Base-by-base conservation (phyloP, 2,113 vertebrate species). In the Xiphophorus maculatus region DNA sequence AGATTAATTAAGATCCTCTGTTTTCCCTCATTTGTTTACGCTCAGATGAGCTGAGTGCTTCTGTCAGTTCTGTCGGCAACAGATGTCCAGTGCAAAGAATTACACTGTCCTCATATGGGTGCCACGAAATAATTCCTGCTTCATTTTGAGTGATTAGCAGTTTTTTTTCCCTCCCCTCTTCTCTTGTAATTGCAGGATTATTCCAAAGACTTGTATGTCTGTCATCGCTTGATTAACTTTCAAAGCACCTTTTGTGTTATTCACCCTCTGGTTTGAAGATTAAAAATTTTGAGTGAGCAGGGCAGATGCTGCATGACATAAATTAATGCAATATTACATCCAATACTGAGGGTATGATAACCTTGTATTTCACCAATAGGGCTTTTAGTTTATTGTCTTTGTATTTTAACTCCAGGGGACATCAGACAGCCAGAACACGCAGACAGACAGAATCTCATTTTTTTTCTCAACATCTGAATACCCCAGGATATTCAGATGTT, bases 31-130 rank as follows among this genome's bases (percentile, higher is more conserved):
- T 76, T 61, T 67, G 62, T 77, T 67, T 73, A 70, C 37, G 42
- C 65, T 71, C 28, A 44, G 84, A 64, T 82, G 70, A 75, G 66
- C 35, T 69, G 69, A 87, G 71, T 68, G 37, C 66, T 86, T 76
- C 44, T 80, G 75, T 64, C 68, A 77, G 69, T 37, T 76, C 71
- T 76, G 69, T 79, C 71, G 74, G 35, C 58, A 80, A 76, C 83
- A 85, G 82, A 73, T 86, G 82, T 82, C 68, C 71, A 19, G 10
- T 14, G 54, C 70, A 58, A 68, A 83, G 48, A 42, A 69, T 40
- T 65, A 42, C 63, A 64, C 74, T 69, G 12, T 62, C 60, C 74
- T 82, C 76, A 72, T 48, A 77, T 63, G 63, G 66, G 15, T 40
- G 27, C 66, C 30, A 66, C 76, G 27, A 73, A 85, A 88, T 71